Percentiles rank a stretch among this genome's conserved stretches.
phyloP scores from a whole-genome alignment of 2,888 invertebrate genomes.

The Pomacea canaliculata region DNA sequence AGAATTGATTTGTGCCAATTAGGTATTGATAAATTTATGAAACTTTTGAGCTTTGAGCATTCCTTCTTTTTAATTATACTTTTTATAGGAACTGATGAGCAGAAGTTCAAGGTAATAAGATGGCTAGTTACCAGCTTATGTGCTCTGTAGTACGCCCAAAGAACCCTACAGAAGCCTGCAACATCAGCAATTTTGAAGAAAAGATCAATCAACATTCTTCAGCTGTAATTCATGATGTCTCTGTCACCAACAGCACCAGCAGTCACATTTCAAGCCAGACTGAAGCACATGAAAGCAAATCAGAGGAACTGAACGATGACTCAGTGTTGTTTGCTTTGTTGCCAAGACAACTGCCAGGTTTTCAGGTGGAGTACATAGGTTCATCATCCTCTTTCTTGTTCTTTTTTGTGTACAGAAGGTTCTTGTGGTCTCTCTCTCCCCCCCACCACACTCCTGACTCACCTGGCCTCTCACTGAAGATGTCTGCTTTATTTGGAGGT shows the following conservation, averaged over 20 bases:
- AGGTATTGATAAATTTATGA: no score
- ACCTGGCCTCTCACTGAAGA: no score
- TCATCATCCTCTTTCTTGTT: not conserved
- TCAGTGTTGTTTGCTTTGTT: conserved; percentile 9
- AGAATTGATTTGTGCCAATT: no score
- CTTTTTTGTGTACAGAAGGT: not conserved
- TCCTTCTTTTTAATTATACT: no score
- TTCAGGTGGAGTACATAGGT: not conserved
- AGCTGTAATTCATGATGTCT: conserved; percentile 13
- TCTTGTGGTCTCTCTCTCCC: no score
- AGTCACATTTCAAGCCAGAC: not conserved
- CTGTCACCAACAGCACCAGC: not conserved
- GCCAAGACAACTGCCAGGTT: conserved; percentile 12
- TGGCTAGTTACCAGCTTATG: conserved; percentile 21
- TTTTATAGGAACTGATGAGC: no score
- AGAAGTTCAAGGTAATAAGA: not conserved
- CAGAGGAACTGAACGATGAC: not conserved
- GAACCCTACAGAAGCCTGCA: conserved; percentile 11
- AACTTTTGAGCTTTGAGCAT: no score
- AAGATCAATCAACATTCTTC: not conserved
- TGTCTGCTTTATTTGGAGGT: no score
- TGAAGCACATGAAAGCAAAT: not conserved
- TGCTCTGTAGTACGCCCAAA: conserved; percentile 12
- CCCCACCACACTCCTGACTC: no score
- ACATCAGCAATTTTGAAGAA: conserved; percentile 2